Conservation (phyloP, 2,113 vertebrate species). For the Pipra filicauda region DNA sequence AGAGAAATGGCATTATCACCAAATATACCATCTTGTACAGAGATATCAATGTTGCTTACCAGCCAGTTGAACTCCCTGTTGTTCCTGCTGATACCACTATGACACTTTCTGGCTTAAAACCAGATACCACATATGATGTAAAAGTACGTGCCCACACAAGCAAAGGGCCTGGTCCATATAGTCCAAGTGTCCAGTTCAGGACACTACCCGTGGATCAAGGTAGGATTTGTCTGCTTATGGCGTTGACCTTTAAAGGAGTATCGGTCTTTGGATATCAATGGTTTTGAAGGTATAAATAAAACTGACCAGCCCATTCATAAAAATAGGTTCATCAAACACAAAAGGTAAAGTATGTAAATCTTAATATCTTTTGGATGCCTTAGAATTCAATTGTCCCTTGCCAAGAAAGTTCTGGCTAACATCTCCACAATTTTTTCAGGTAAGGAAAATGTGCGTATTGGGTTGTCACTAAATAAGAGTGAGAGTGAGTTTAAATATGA, state of each 20-base stretch:
- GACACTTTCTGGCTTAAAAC: slow-evolving; percentile 91
- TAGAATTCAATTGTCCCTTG: slow-evolving; percentile 72
- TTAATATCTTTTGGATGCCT: slow-evolving; percentile 72
- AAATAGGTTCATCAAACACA: slow-evolving; percentile 75
- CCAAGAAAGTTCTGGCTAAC: slow-evolving; percentile 73
- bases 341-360: slow-evolving; percentile 81
- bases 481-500: slow-evolving; percentile 27
- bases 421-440: slow-evolving; percentile 70
- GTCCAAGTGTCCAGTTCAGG: slow-evolving; percentile 99
- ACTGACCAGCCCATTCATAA: slow-evolving; percentile 73
- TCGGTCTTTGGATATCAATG: slow-evolving; percentile 77
- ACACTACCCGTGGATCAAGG: slow-evolving; percentile 99
- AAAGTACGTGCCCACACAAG: slow-evolving; percentile 99
- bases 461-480: slow-evolving; percentile 20
- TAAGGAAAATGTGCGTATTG: slow-evolving; percentile 69
- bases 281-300: slow-evolving; percentile 78
- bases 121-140: slow-evolving; percentile 99
- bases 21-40: slow-evolving; percentile 95
- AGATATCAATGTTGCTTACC: slow-evolving; percentile 96
- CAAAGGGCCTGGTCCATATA: slow-evolving; percentile 99
- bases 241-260: slow-evolving; percentile 78
- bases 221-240: slow-evolving; percentile 93
- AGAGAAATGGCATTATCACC: slow-evolving; percentile 91
- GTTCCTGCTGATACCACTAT: slow-evolving; percentile 88
- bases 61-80: slow-evolving; percentile 91